Evolutionary conservation across 2,113 vertebrate species (phyloP).

Genomic region (Petaurus breviceps): DNA sequence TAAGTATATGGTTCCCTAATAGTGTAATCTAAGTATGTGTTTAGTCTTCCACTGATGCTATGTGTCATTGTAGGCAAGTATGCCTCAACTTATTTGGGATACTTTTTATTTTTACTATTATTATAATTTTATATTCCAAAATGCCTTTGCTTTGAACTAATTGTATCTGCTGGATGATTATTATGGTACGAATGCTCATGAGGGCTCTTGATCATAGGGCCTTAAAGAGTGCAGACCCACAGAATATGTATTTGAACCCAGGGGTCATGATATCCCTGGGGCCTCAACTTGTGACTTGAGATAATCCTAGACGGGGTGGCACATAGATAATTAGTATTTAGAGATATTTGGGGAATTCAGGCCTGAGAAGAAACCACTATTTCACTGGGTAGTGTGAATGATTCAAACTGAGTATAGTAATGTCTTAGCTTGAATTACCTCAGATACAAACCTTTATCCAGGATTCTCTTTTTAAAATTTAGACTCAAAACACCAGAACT

Average conservation of each 20-base stretch:
- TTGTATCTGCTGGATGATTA: not conserved
- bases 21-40: too few species aligned
- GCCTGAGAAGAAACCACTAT: not conserved
- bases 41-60: too few species aligned
- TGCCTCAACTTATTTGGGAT: not conserved
- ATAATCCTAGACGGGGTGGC: not conserved
- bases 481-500: too few species aligned
- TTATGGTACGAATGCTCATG: not conserved
- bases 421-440: conserved; percentile 36
- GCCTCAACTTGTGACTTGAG: not conserved
- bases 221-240: not conserved
- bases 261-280: not conserved
- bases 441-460: not conserved
- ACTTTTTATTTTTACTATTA: not conserved
- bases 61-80: not conserved
- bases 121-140: not conserved
- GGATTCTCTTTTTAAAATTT: not conserved
- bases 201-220: not conserved
- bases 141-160: not conserved
- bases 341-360: not conserved
- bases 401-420: conserved; percentile 1
- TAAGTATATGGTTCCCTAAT: too few species aligned
- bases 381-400: conserved; percentile 26
- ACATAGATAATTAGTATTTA: conserved; percentile 14
- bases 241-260: not conserved